Evolutionary conservation across 2,797 vertebrate species (phyloP).

Genomic region (Pagetopsis macropterus): DNA sequence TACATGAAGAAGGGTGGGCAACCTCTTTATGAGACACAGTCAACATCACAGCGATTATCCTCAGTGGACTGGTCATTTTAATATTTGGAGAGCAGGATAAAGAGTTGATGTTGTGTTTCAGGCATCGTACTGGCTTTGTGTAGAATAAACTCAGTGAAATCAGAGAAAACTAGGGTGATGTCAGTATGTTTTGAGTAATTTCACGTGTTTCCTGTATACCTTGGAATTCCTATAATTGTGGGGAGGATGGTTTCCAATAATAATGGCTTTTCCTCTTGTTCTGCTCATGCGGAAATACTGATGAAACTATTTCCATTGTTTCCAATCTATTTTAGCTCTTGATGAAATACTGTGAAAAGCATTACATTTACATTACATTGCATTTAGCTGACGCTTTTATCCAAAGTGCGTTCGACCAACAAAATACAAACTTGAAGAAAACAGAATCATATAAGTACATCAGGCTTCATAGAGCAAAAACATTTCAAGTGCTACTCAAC

Average conservation of each 20-base stretch:
- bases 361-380: too few species aligned
- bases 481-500: too few species aligned
- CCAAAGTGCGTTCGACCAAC: too few species aligned
- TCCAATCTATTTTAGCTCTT: not conserved
- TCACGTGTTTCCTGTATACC: not conserved
- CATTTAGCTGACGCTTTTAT: too few species aligned
- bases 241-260: not conserved
- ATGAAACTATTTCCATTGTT: not conserved
- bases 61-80: conserved; percentile 5
- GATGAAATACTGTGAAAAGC: not conserved
- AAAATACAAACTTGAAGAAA: too few species aligned
- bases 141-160: not conserved
- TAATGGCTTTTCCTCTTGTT: not conserved
- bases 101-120: not conserved
- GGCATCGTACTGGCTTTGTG: not conserved
- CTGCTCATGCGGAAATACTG: not conserved
- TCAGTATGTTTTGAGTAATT: not conserved
- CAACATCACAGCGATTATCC: conserved; percentile 15
- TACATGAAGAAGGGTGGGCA: conserved; percentile 4
- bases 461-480: too few species aligned
- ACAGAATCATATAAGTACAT: too few species aligned
- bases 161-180: not conserved
- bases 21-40: conserved; percentile 10
- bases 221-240: not conserved
- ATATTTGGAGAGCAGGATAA: conserved; percentile 17